These are phyloP conservation scores for Eupleurogrammus muticus DNA, from an alignment of 2,797 vertebrate species.

Conservation along the genomic window DNA sequence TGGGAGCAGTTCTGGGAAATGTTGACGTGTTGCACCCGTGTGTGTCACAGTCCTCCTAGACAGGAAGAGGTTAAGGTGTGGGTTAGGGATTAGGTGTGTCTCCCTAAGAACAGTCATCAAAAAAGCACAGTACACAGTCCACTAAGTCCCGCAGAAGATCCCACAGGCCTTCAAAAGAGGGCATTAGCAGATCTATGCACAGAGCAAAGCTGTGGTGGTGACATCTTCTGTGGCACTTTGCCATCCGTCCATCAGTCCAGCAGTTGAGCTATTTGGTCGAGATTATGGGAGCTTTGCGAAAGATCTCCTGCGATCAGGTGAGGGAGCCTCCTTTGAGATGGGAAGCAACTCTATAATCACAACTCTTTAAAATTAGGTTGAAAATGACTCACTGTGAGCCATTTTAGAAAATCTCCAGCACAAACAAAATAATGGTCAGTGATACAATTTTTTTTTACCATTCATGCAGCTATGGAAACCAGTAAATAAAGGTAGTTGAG, in stretches of 20 bases:
- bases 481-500: not conserved
- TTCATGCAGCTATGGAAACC: not conserved
- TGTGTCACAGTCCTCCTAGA: slow-evolving; percentile 77
- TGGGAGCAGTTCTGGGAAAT: slow-evolving; percentile 79
- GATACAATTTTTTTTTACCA: not conserved
- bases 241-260: slow-evolving; percentile 69
- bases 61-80: slow-evolving; percentile 83
- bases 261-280: slow-evolving; percentile 47
- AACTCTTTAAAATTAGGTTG: slow-evolving; percentile 24
- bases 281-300: slow-evolving; percentile 67
- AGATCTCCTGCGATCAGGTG: slow-evolving; percentile 68
- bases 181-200: slow-evolving; percentile 66
- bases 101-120: slow-evolving; percentile 80
- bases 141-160: slow-evolving; percentile 75
- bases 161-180: slow-evolving; percentile 72
- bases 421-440: slow-evolving; percentile 13
- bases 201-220: slow-evolving; percentile 58
- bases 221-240: slow-evolving; percentile 64
- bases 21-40: slow-evolving; percentile 63
- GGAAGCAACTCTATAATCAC: slow-evolving; percentile 57
- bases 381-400: slow-evolving; percentile 33
- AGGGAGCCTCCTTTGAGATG: slow-evolving; percentile 53
- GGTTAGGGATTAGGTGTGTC: slow-evolving; percentile 82
- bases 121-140: slow-evolving; percentile 77
- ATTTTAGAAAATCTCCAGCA: slow-evolving; percentile 10